Conservation (phyloP, 1,140 invertebrate species). For the Nixonia krombeini region DNA sequence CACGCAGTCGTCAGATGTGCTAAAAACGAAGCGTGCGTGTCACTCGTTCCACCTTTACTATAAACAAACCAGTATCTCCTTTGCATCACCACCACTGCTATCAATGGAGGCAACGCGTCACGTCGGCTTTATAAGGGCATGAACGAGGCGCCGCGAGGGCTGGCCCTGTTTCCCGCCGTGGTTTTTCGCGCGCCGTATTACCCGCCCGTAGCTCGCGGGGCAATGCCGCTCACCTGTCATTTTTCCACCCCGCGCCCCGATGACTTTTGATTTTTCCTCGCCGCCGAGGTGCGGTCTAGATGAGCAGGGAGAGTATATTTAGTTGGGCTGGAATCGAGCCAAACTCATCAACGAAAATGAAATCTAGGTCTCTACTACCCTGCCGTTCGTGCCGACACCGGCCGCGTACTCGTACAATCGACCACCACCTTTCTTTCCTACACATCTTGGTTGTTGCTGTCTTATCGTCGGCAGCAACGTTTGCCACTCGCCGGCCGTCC, state of each 20-base stretch:
- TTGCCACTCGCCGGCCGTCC: too few relatives aligned
- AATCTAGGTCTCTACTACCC: slow-evolving; percentile 68
- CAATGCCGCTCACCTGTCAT: too few relatives aligned
- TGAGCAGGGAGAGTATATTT: slow-evolving; percentile 68
- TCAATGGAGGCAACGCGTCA: background rate
- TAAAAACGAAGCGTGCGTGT: background rate
- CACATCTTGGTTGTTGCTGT: background rate
- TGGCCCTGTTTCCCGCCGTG: too few relatives aligned
- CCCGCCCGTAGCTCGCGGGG: too few relatives aligned
- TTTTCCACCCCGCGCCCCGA: too few relatives aligned
- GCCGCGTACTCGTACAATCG: slow-evolving; percentile 40
- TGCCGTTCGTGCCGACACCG: slow-evolving; percentile 39
- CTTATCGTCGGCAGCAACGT: too few relatives aligned
- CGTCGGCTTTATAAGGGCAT: too few relatives aligned
- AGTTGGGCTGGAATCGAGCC: slow-evolving; percentile 67
- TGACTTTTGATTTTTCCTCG: too few relatives aligned
- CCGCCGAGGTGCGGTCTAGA: slow-evolving; percentile 51
- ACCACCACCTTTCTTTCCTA: slow-evolving; percentile 40
- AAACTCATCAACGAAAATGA: slow-evolving; percentile 72
- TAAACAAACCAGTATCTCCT: background rate
- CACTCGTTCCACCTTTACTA: background rate
- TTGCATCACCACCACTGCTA: too few relatives aligned
- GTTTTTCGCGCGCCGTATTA: too few relatives aligned
- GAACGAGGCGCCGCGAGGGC: too few relatives aligned
- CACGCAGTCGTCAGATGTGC: slow-evolving; percentile 3